Base-by-base conservation (phyloP, 2,113 vertebrate genomes). In the Crypturellus undulatus region DNA sequence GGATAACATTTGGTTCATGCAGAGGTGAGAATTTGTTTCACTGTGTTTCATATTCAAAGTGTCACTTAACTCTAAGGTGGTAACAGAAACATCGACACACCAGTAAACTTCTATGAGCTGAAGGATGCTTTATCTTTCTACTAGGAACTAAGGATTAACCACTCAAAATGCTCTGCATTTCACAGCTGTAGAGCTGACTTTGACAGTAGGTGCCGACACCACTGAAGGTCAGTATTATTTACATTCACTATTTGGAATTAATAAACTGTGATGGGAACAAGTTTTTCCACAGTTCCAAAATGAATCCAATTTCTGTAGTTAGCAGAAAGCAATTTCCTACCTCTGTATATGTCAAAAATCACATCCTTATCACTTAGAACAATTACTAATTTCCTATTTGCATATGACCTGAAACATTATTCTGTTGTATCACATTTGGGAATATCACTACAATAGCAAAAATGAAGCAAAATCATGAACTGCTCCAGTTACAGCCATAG, bases 161-260 rank as follows among this genome's bases (percentile, higher is more conserved):
- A n/a, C 42, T 59, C 43, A 81, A 36, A 63, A 3, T 2, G 20
- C 24, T 68, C 45, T 64, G 34, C 64, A 25, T 54, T 80, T 79
- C 75, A 80, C 72, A 90, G 77, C 17, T 3, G 1, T 1, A 56
- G 78, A 34, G 24, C 15, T 8, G 65, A 63, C 58, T 72, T 93
- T 76, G 78, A 71, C 28, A 93, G 76, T 65, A 84, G 32, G 5
- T 43, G 52, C 10, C 64, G 65, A 45, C 25, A 58, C 25, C 51
- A 87, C 19, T 2, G 1, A 77, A 91, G 45, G 89, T 21, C 59
- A 75, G 49, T 4, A 15, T 84, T 79, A 87, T 51, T 93, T 84
- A 80, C 80, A 95, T 70, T 12, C 85, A 65, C 54, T 82, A 21
- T 43, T 8, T 78, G 65, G 87, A 94, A 83, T 62, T 47, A 82